Percentiles rank a stretch among this genome's conserved stretches.
These are phyloP conservation scores for Rhamphomyia laevipes DNA, from an alignment of 2,888 invertebrate genomes.

Conservation along the genomic window DNA sequence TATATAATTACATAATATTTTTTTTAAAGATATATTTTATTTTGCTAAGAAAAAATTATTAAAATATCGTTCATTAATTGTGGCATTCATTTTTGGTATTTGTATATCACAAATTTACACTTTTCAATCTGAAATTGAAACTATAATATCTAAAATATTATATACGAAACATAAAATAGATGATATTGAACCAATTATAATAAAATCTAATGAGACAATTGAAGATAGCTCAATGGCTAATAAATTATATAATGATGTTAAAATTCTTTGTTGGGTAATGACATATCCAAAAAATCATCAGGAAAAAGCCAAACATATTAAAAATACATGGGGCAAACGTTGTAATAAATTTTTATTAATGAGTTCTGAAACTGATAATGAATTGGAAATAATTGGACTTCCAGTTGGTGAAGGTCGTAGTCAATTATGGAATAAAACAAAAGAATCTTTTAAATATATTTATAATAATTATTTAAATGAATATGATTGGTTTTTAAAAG, in stretches of 20 bases:
- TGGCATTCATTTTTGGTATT: too few species aligned
- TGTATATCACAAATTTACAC: too few species aligned
- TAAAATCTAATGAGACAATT: conserved; percentile 22
- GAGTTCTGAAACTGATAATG: conserved; percentile 61
- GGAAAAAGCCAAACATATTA: conserved; percentile 81
- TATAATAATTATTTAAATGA: conserved; percentile 72
- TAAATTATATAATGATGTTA: conserved; percentile 59
- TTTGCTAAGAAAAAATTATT: too few species aligned
- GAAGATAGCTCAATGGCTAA: conserved; percentile 59
- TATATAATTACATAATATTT: too few species aligned
- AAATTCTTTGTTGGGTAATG: conserved; percentile 94
- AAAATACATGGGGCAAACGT: conserved; percentile 89
- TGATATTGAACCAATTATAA: too few species aligned
- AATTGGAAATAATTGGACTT: conserved; percentile 67
- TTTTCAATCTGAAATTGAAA: too few species aligned
- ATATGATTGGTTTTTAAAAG: conserved; percentile 96
- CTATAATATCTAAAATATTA: too few species aligned
- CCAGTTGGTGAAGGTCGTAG: conserved; percentile 83
- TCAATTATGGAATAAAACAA: conserved; percentile 93
- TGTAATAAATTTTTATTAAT: conserved; percentile 82
- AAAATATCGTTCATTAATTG: too few species aligned
- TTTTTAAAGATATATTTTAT: too few species aligned
- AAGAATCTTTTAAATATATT: conserved; percentile 81
- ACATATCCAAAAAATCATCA: conserved; percentile 84
- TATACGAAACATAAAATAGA: too few species aligned